A percentile compares a stretch with the other conserved stretches of the same genome.
These are phyloP conservation scores for Dryoscopus gambensis DNA, from an alignment of 2,113 vertebrate genomes.

Conservation along the genomic window DNA sequence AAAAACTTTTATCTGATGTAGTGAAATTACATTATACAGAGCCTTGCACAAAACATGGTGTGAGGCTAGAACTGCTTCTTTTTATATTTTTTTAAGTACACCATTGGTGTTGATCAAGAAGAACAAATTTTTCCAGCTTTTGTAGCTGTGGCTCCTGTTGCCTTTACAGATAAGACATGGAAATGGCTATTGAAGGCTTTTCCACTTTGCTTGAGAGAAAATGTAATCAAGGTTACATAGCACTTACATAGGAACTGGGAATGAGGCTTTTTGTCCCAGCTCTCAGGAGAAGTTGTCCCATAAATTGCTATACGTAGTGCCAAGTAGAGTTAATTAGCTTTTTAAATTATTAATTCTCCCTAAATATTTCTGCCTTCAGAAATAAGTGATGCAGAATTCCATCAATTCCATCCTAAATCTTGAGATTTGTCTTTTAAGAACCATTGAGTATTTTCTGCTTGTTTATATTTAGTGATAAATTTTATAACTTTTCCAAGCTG, in stretches of 20 bases:
- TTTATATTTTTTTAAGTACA: neutral
- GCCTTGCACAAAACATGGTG: neutral
- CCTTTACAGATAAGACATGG: neutral
- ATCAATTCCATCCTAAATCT: neutral
- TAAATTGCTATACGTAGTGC: neutral
- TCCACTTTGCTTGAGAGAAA: neutral
- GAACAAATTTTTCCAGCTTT: neutral
- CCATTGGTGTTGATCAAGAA: neutral
- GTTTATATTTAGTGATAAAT: neutral
- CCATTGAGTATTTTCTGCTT: neutral
- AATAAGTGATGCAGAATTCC: neutral
- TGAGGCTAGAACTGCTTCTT: neutral
- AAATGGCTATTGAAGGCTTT: neutral
- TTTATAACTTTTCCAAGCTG: neutral
- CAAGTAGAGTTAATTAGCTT: neutral
- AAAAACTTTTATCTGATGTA: neutral
- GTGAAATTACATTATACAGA: neutral
- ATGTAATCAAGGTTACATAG: neutral
- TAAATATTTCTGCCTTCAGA: neutral
- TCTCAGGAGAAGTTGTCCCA: neutral
- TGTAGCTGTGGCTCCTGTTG: neutral
- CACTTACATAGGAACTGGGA: neutral
- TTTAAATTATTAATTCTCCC: neutral
- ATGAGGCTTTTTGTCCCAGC: neutral
- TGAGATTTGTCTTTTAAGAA: neutral